phyloP scores from a whole-genome alignment of 2,888 invertebrate genomes.

The Melanchra persicariae region DNA sequence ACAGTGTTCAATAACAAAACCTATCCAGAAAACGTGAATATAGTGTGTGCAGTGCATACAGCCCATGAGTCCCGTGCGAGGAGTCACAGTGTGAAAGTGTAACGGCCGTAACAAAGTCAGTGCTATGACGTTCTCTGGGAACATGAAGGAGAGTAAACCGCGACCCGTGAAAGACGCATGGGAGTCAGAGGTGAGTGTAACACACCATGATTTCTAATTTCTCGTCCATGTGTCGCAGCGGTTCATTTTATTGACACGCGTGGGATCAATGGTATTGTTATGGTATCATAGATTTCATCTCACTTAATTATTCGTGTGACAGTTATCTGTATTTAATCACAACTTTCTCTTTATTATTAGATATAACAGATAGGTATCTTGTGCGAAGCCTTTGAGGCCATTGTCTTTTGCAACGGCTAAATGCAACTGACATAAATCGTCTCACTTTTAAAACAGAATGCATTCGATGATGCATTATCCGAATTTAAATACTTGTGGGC shows the following conservation, averaged over 20 bases:
- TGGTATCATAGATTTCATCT: conserved; percentile 75
- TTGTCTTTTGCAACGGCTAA: conserved; percentile 25
- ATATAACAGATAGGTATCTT: conserved; percentile 37
- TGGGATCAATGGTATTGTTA: conserved; percentile 77
- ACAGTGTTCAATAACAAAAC: conserved; percentile 81
- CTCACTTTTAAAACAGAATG: conserved; percentile 25
- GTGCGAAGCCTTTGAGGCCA: conserved; percentile 17
- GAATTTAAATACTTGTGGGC: conserved; percentile 38
- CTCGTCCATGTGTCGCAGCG: conserved; percentile 70
- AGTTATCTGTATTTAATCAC: conserved; percentile 71
- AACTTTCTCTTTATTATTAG: conserved; percentile 75
- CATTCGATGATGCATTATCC: conserved; percentile 17
- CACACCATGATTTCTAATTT: conserved; percentile 71
- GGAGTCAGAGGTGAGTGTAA: conserved; percentile 88
- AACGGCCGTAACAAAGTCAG: conserved; percentile 76
- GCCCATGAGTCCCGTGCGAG: conserved; percentile 58
- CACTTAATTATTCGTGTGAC: conserved; percentile 79
- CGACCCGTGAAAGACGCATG: conserved; percentile 85
- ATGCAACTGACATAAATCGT: conserved; percentile 16
- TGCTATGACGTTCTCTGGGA: conserved; percentile 87
- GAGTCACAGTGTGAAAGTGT: conserved; percentile 80
- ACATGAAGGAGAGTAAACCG: conserved; percentile 88
- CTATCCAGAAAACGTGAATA: conserved; percentile 70
- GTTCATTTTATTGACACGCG: conserved; percentile 63
- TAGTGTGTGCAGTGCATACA: conserved; percentile 61